Conservation (phyloP, 2,113 vertebrate species). For the Alexandromys fortis region DNA sequence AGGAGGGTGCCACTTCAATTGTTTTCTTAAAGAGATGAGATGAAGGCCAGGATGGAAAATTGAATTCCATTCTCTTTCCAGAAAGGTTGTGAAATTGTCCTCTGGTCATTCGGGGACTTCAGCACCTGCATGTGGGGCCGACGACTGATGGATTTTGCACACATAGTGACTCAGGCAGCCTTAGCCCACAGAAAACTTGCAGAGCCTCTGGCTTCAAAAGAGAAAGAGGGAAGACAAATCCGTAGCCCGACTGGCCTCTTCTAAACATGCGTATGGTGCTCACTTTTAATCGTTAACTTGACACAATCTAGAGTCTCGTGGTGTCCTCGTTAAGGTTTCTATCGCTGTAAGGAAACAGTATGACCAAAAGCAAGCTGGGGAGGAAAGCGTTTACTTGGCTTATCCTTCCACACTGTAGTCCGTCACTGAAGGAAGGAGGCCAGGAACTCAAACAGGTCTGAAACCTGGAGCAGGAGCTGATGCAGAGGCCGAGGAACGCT, state of each 20-base stretch:
- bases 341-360: background rate
- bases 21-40: background rate
- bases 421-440: background rate
- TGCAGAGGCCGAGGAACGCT: background rate
- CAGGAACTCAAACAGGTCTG: background rate
- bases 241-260: background rate
- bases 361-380: background rate
- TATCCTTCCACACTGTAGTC: background rate
- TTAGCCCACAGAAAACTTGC: background rate
- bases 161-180: background rate
- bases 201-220: background rate
- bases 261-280: background rate
- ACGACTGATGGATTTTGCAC: background rate
- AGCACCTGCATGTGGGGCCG: background rate
- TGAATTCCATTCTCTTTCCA: slow-evolving; percentile 59
- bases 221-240: background rate
- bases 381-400: background rate
- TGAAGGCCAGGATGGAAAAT: background rate
- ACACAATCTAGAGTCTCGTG: background rate
- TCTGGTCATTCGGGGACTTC: background rate
- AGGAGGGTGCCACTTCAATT: background rate
- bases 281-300: background rate
- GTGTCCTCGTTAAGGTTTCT: background rate
- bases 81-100: slow-evolving; percentile 56
- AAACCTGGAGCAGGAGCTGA: background rate